Percentiles rank a stretch among this genome's conserved stretches.
phyloP scores from a whole-genome alignment of 2,113 vertebrate species.

The Nothoprocta pentlandii region DNA sequence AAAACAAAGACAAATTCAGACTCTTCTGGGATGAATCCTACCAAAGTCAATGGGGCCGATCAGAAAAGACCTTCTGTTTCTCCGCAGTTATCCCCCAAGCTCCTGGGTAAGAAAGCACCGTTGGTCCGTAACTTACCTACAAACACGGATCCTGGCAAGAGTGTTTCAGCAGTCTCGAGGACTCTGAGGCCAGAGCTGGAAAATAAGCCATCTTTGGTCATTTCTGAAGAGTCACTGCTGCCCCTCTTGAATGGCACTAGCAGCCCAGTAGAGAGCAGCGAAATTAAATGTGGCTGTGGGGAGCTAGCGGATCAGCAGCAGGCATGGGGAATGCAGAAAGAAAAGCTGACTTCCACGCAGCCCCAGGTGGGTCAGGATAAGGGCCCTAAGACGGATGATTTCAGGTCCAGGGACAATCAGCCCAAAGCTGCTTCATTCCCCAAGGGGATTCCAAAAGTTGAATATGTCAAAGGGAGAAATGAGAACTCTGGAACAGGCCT shows the following conservation, averaged over 20 bases:
- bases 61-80: constrained; percentile 73
- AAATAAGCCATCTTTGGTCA: neutral
- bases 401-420: constrained; percentile 4
- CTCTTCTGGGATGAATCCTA: neutral
- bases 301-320: neutral
- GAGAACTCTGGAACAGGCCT: neutral
- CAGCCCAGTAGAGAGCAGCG: neutral
- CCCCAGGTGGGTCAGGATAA: neutral
- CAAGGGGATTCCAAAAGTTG: constrained; percentile 22
- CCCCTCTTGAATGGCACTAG: neutral
- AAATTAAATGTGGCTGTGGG: neutral
- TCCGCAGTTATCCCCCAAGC: constrained; percentile 74
- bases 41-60: constrained; percentile 63
- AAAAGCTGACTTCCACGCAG: neutral
- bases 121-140: constrained; percentile 49
- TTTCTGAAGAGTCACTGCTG: constrained; percentile 1
- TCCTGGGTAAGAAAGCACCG: constrained; percentile 61
- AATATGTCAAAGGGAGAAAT: neutral
- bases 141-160: constrained; percentile 52
- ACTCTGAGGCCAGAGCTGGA: constrained; percentile 61
- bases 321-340: neutral
- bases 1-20: constrained; percentile 76
- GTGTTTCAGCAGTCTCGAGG: neutral
- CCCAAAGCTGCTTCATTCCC: constrained; percentile 35
- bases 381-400: neutral